These are phyloP conservation scores for Lagocephalus sceleratus DNA, from an alignment of 2,797 vertebrate species.

Conservation along the genomic window DNA sequence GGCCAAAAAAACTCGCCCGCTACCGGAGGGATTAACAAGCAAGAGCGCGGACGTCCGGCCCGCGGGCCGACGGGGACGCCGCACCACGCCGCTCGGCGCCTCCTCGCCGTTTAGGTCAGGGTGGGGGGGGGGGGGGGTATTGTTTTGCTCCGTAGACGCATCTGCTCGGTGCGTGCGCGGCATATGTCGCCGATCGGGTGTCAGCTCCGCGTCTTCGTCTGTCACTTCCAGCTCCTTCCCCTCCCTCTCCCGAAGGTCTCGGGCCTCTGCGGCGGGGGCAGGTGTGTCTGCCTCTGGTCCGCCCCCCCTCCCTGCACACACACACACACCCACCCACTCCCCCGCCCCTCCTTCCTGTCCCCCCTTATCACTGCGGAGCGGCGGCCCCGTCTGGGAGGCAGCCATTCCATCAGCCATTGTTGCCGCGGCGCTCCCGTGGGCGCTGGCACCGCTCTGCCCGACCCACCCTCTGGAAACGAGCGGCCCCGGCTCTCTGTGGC, in stretches of 20 bases:
- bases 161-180: slow-evolving; percentile 23
- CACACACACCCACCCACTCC: too few species aligned
- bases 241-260: slow-evolving; percentile 24
- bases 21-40: too few species aligned
- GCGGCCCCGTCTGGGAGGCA: slow-evolving; percentile 67
- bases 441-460: slow-evolving; percentile 49
- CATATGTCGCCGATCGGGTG: slow-evolving; percentile 26
- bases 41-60: too few species aligned
- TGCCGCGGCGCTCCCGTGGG: slow-evolving; percentile 55
- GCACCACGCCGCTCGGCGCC: not conserved
- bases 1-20: too few species aligned
- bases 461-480: slow-evolving; percentile 39
- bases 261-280: slow-evolving; percentile 56
- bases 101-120: not conserved
- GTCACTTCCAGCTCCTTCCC: slow-evolving; percentile 25
- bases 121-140: too few species aligned
- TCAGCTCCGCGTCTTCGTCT: slow-evolving; percentile 29
- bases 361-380: slow-evolving; percentile 70
- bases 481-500: slow-evolving; percentile 56
- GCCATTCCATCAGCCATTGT: slow-evolving; percentile 66
- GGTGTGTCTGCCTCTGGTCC: slow-evolving; percentile 62
- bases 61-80: too few species aligned
- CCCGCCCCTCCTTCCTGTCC: slow-evolving; percentile 44
- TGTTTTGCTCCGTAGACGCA: slow-evolving; percentile 3
- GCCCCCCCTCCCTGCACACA: too few species aligned